Evolutionary conservation across 2,888 invertebrate species (phyloP).

Genomic region (Temnothorax ravouxi): DNA sequence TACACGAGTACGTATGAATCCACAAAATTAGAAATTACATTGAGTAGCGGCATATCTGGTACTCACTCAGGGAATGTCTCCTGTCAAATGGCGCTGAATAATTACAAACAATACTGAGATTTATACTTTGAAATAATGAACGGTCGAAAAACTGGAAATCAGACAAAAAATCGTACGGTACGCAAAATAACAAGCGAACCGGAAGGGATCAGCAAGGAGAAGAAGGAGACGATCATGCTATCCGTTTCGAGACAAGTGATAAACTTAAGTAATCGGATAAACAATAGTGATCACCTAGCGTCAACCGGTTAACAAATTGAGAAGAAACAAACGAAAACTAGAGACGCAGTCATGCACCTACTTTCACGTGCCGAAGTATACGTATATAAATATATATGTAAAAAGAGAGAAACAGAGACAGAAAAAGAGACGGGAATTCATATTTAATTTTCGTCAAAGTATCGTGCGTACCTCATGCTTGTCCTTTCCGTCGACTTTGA

Average conservation of each 20-base stretch:
- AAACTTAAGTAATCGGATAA: constrained; percentile 32
- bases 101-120: constrained; percentile 86
- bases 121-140: constrained; percentile 86
- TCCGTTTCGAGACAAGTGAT: constrained; percentile 12
- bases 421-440: constrained; percentile 64
- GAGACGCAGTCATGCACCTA: constrained; percentile 73
- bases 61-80: constrained; percentile 86
- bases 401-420: constrained; percentile 71
- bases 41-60: constrained; percentile 86
- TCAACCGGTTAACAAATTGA: constrained; percentile 71
- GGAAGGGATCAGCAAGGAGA: neutral
- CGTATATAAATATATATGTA: constrained; percentile 63
- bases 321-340: constrained; percentile 71
- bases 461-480: constrained; percentile 76
- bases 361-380: constrained; percentile 72
- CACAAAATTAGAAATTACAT: constrained; percentile 83
- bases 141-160: constrained; percentile 81
- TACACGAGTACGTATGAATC: constrained; percentile 65
- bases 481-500: constrained; percentile 88
- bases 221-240: constrained; percentile 30
- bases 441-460: constrained; percentile 56
- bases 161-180: constrained; percentile 76
- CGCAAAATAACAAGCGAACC: constrained; percentile 48
- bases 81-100: constrained; percentile 86
- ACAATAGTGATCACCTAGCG: constrained; percentile 64